Percentiles rank a stretch among this genome's conserved stretches.
Evolutionary conservation across 2,797 vertebrate genomes (phyloP).

Genomic region (Meda fulgida): DNA sequence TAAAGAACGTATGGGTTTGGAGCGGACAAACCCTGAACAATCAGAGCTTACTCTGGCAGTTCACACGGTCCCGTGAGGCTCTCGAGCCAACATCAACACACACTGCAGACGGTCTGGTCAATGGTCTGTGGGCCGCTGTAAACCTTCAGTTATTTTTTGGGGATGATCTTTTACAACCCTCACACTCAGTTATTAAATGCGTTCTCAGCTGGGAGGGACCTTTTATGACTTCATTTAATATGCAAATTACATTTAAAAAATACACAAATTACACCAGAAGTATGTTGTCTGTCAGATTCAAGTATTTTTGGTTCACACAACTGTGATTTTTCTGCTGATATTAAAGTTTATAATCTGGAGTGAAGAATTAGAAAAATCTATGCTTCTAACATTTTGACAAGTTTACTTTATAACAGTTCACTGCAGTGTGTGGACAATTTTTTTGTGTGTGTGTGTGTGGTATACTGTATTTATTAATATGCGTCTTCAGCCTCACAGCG

Average conservation of each 20-base stretch:
- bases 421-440: not conserved
- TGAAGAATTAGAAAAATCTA: not conserved
- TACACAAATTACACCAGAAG: not conserved
- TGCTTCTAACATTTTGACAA: not conserved
- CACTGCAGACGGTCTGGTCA: constrained; percentile 21
- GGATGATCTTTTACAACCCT: not conserved
- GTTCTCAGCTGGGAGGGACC: not conserved
- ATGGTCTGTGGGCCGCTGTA: not conserved
- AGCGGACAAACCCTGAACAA: not conserved
- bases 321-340: not conserved
- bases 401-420: not conserved
- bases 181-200: not conserved
- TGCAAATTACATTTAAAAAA: not conserved
- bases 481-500: not conserved
- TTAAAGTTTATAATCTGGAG: not conserved
- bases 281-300: constrained; percentile 1
- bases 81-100: constrained; percentile 29
- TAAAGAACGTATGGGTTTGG: not conserved
- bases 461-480: not conserved
- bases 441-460: not conserved
- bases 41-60: constrained; percentile 1
- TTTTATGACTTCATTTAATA: not conserved
- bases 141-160: not conserved
- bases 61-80: not conserved
- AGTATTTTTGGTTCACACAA: not conserved